Base-by-base conservation (phyloP, 2,888 invertebrate genomes). In the Plebejus melissa region DNA sequence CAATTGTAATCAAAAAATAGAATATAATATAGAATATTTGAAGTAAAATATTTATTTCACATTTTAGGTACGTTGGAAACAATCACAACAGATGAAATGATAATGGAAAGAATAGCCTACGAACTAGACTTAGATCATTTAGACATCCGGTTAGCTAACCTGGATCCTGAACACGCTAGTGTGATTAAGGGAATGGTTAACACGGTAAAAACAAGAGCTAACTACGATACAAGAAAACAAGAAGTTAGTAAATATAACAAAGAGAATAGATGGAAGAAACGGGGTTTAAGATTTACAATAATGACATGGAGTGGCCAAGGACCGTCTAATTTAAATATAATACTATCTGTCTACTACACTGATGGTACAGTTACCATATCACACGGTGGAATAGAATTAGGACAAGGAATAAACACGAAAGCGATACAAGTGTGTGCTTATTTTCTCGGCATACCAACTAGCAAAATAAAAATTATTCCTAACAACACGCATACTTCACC, bases 321-420 rank as follows among this genome's bases (percentile, higher is more conserved):
- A 77, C 94, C 87, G 88, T 89, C 4, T 82, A 95, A 74, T 80
- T 82, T 75, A 83, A 90, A 79, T 85, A 93, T 74, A 84, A 91
- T 76, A 94, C 88, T 96, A 50, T 93, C 95, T 0, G 94, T 97
- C n/a, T 96, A 94, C 82, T 95, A 95, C 58, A 90, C 93, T 0
- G 96, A 96, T 84, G 96, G 95, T 2, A 94, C 95, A 0, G 95
- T 97, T 0, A 91, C 94, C 1, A 90, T 97, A 22, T 88, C 94
- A 1, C 96, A 96, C 80, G 95, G 95, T 13, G 96, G 95, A 4
- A 88, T 95, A 75, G 96, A 96, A 90, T 94, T 95, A 85, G 97
- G 97, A 0, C 97, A 97, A 91, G 97, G 97, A 6, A 93, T 97
- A 74, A 96, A 97, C 79, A 97, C 96, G 0, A 97, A 96, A 94